Evolutionary conservation across 2,113 vertebrate genomes (phyloP), one percentile per base, ranked within the genome.

Genomic region (Anseranas semipalmata): DNA sequence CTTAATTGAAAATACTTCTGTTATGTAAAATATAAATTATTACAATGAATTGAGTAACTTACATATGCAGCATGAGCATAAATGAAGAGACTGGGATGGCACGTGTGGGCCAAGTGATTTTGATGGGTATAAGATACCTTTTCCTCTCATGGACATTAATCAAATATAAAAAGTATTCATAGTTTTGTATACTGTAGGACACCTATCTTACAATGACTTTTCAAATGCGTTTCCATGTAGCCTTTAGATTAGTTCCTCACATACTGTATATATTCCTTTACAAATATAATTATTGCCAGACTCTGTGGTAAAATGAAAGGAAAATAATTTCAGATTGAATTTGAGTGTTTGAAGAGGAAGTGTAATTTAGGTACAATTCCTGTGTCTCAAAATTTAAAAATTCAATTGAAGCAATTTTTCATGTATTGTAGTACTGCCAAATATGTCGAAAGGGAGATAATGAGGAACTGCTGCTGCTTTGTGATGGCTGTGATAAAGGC

Each of bases 371-470:
- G 24, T 10, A 62, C 75, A 10, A 7, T 53, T 70, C 27, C 33
- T 45, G 32, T 60, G 58, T 72, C 88, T 79, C 39, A 87, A 48
- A 72, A 24, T 58, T 58, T 18, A 35, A 76, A 35, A 59, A 46
- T 25, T n/a, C 27, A 96, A 74, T 80, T 76, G 55, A 94, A 87
- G 10, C 78, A 21, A 28, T 96, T 94, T 93, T 92, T 59, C 45
- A 45, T 98, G 43, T 97, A 55, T 98, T 98, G n/a, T 76, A 99
- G 99, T 99, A 99, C 97, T 99, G 99, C 97, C 99, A 99, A 85
- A 99, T 99, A 62, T 99, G 99, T 95, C 99, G 99, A 75, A 99
- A 99, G 97, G 99, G 99, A 56, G 99, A 99, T 93, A 99, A 99
- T 52, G 99, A 99, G 96, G 99, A 99, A 74, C 98, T 99, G 65